These are phyloP conservation scores for Aphelenchoides avenae DNA, from an alignment of 1,140 invertebrate species.

Conservation along the genomic window DNA sequence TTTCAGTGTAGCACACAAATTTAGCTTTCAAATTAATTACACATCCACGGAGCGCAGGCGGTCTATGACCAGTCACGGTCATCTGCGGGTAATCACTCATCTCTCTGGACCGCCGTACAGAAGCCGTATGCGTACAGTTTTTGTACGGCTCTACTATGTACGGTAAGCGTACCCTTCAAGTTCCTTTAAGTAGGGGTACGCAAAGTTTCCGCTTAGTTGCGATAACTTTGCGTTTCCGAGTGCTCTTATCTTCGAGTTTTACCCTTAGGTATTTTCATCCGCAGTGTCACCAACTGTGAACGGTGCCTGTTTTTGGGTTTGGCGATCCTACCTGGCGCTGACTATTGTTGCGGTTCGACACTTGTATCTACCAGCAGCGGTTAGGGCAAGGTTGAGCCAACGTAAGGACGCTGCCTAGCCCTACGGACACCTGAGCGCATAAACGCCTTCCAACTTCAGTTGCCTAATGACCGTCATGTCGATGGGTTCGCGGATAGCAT, in stretches of 20 bases:
- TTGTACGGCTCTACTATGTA: background rate
- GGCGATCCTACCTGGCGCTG: too few species aligned
- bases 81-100: background rate
- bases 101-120: background rate
- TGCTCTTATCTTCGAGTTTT: background rate
- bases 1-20: too few species aligned
- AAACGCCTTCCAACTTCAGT: background rate
- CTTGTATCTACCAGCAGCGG: background rate
- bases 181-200: too few species aligned
- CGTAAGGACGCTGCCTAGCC: conserved; percentile 7
- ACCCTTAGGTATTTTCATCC: too few species aligned
- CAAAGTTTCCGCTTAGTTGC: background rate
- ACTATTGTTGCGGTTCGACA: too few species aligned
- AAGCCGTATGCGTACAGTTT: background rate
- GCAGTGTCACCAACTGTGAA: background rate
- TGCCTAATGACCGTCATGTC: background rate
- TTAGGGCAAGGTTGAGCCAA: background rate
- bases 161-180: background rate
- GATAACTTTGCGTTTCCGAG: background rate
- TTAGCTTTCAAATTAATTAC: background rate
- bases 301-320: conserved; percentile 11
- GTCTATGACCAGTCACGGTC: background rate
- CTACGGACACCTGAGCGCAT: conserved; percentile 1
- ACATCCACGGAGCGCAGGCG: background rate
- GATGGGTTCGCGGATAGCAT: background rate